A percentile compares a stretch with the other conserved stretches of the same genome.
Conservation (phyloP, 2,888 invertebrate genomes). For the Mesorhabditis spiculigera region DNA sequence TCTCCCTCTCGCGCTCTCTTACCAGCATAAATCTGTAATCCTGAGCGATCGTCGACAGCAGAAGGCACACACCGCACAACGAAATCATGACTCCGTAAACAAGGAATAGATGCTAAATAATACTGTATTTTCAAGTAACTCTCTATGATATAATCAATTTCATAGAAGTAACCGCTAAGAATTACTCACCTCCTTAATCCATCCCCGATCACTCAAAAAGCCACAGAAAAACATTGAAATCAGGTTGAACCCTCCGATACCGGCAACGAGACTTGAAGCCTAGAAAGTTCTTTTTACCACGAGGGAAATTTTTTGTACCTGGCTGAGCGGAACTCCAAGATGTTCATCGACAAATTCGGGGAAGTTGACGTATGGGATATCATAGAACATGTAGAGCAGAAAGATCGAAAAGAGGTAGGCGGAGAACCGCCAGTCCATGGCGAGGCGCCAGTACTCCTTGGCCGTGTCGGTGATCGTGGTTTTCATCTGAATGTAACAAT, state of each 20-base stretch:
- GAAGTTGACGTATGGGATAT: constrained; percentile 83
- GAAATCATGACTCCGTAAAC: constrained; percentile 77
- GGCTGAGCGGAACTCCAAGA: constrained; percentile 59
- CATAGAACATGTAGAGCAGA: constrained; percentile 81
- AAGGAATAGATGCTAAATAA: constrained; percentile 17
- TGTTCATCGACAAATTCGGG: constrained; percentile 74
- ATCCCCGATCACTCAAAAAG: constrained; percentile 81
- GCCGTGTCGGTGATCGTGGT: constrained; percentile 8
- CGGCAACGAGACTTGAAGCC: constrained; percentile 77
- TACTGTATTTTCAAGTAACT: background rate
- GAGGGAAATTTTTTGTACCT: background rate
- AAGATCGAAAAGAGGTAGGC: constrained; percentile 57
- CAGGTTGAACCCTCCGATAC: constrained; percentile 84
- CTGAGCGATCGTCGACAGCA: constrained; percentile 51
- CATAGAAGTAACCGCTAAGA: background rate
- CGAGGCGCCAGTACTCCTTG: constrained; percentile 10
- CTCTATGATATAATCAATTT: background rate
- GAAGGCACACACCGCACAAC: constrained; percentile 60
- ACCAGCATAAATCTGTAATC: constrained; percentile 26
- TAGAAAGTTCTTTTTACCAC: constrained; percentile 45
- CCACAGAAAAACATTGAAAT: constrained; percentile 84
- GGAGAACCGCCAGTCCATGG: constrained; percentile 8
- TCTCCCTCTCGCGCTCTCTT: too few relatives aligned
- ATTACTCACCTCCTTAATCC: constrained; percentile 56
- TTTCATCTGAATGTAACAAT: too few relatives aligned